Base-by-base conservation (phyloP, 2,113 vertebrate species). In the Poecile atricapillus region DNA sequence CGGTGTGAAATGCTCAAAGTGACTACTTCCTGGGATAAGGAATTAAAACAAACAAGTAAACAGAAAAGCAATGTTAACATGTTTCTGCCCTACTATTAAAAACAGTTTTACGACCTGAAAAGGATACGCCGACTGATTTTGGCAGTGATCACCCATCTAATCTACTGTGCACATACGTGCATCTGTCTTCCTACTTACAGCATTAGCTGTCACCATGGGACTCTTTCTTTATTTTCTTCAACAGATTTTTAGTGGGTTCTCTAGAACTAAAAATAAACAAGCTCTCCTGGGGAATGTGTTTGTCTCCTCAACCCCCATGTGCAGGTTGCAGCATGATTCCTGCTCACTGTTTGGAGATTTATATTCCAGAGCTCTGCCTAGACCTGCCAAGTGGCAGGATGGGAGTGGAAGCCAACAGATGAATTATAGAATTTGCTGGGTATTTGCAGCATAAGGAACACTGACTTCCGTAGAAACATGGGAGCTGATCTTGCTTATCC, bases 201-300 rank as follows among this genome's bases (percentile, higher is more conserved):
- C 80, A 79, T 92, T 94, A 93, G 60, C 73, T 89, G 73, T 92
- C 93, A 79, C 73, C 80, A 50, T 2, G 3, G 83, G 85, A 60
- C 86, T 94, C 71, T 78, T 21, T 52, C 85, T 96, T 96, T 95
- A 88, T 97, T 96, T 96, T 82, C 80, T 93, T 92, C 73, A 87
- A 79, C 92, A 96, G 93, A 95, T 92, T 96, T 96, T 93, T 68
- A 89, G 95, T 95, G 80, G 83, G 88, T 68, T 93, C 52, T 93
- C 87, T 76, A 75, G 37, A 53, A 55, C 74, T 92, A 92, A 95
- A 96, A 95, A 95, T 95, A 96, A 92, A 93, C 73, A 93, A 79
- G 50, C 11, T 92, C 69, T 92, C 86, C 76, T 75, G 49, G 68
- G 83, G 52, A 85, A 56, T 73, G 7, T 94, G 43, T 86, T 94